Conservation (phyloP, 2,888 invertebrate genomes). For the Cephus nigrinus region DNA sequence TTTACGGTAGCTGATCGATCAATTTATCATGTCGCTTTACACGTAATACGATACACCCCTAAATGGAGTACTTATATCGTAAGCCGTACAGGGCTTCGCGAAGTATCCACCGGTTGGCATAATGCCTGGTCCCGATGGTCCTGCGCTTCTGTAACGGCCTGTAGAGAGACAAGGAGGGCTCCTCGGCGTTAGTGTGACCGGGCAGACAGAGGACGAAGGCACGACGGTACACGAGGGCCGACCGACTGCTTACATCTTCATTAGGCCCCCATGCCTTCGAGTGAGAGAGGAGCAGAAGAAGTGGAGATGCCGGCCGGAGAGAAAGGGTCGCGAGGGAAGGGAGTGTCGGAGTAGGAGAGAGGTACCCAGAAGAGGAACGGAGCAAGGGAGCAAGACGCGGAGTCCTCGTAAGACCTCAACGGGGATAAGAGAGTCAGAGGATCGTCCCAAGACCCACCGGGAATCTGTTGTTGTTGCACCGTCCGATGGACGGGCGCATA, state of each 20-base stretch:
- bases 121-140: neutral
- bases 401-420: constrained; percentile 42
- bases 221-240: constrained; percentile 40
- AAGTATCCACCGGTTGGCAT: neutral
- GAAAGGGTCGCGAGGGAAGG: constrained; percentile 12
- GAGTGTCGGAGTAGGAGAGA: constrained; percentile 15
- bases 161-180: constrained; percentile 40
- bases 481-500: constrained; percentile 53
- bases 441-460: constrained; percentile 63
- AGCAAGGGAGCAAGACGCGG: constrained; percentile 18
- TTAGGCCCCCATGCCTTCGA: constrained; percentile 59
- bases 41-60: neutral
- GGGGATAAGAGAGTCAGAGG: constrained; percentile 54
- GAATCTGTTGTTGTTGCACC: constrained; percentile 65
- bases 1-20: neutral
- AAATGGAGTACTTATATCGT: neutral
- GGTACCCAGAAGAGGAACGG: constrained; percentile 31
- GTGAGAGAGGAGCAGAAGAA: constrained; percentile 21
- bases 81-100: neutral
- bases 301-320: constrained; percentile 5
- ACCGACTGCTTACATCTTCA: constrained; percentile 66
- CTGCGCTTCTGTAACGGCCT: constrained; percentile 39
- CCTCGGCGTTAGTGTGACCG: constrained; percentile 31
- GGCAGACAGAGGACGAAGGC: constrained; percentile 46
- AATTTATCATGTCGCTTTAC: neutral